Conservation (phyloP, 37 sponge, comb jelly and placozoan genomes). For the Chondrilla cf. caribensis region DNA sequence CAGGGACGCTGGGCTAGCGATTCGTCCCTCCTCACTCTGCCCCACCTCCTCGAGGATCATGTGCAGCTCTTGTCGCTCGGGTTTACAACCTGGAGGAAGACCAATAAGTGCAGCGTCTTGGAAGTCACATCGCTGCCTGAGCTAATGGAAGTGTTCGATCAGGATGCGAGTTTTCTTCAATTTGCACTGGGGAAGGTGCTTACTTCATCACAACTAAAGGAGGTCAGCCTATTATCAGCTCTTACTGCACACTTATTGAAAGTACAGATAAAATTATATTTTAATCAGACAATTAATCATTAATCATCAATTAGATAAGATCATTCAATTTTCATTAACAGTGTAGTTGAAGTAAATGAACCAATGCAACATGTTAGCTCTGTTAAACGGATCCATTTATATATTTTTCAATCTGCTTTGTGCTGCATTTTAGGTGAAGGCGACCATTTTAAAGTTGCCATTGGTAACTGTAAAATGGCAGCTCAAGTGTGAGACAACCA, state of each 20-base stretch:
- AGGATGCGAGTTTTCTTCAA: conserved; percentile 14
- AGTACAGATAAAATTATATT: too few species aligned
- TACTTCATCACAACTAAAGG: background rate
- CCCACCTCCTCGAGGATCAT: conserved; percentile 59
- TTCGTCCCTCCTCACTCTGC: conserved; percentile 79
- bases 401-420: too few species aligned
- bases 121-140: conserved; percentile 42
- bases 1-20: conserved; percentile 87
- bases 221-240: conserved; percentile 18
- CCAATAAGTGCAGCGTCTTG: background rate
- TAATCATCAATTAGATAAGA: too few species aligned
- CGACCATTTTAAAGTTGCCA: conserved; percentile 31
- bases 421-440: too few species aligned
- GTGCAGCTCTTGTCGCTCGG: conserved; percentile 16
- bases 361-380: too few species aligned
- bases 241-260: too few species aligned
- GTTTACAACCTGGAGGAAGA: background rate
- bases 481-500: conserved; percentile 13
- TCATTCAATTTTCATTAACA: too few species aligned
- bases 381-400: too few species aligned
- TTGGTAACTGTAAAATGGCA: conserved; percentile 35
- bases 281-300: too few species aligned
- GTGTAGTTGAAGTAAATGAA: too few species aligned
- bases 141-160: conserved; percentile 28
- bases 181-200: conserved; percentile 4